A percentile compares a stretch with the other conserved stretches of the same genome.
Conservation (phyloP, 2,888 invertebrate genomes). For the Cephus sareptanus region DNA sequence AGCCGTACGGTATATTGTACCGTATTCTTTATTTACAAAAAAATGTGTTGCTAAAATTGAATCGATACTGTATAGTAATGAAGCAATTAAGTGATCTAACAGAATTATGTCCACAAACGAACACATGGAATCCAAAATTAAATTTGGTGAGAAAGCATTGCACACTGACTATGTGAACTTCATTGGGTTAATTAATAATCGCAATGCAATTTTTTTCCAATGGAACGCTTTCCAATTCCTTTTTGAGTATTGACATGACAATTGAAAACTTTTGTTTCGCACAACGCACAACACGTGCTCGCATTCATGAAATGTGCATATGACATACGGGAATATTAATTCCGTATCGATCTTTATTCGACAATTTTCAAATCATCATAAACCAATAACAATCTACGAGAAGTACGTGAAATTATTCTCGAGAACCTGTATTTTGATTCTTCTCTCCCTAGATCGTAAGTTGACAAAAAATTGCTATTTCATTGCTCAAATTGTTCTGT, state of each 20-base stretch:
- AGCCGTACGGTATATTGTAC: neutral
- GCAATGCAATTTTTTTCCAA: conserved; percentile 25
- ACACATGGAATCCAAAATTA: neutral
- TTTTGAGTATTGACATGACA: conserved; percentile 16
- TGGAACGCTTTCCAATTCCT: conserved; percentile 35
- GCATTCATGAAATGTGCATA: no score
- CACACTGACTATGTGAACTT: neutral
- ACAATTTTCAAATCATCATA: no score
- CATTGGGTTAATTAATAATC: conserved; percentile 38
- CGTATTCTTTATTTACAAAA: neutral
- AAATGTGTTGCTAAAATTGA: neutral
- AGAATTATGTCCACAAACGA: neutral
- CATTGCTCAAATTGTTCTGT: no score
- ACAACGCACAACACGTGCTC: neutral
- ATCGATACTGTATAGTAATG: neutral
- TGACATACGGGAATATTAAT: no score
- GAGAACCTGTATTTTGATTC: no score
- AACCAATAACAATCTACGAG: no score
- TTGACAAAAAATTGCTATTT: no score
- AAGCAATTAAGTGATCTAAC: neutral
- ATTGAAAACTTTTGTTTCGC: conserved; percentile 2
- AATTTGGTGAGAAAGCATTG: neutral
- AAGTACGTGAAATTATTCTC: no score
- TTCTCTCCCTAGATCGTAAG: no score
- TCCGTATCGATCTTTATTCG: no score